Percentiles rank a stretch among this genome's conserved stretches.
Conservation (phyloP, 23 tunicate species). For the Halocynthia aurantium region DNA sequence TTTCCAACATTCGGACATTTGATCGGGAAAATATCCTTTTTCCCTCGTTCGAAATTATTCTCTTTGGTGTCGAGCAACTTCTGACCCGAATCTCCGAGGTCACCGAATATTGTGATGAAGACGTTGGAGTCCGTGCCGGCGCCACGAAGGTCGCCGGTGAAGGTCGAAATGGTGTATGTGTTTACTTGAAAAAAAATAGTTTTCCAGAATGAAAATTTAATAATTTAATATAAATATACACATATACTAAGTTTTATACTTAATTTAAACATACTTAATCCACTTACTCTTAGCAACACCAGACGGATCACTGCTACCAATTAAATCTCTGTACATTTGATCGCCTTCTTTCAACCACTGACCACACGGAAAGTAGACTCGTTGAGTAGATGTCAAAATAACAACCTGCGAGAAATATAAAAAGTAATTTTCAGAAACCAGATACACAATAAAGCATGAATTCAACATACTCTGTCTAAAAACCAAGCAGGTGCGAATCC, state of each 20-base stretch:
- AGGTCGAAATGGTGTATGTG: conserved; percentile 55
- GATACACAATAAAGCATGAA: not conserved
- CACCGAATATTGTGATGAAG: conserved; percentile 75
- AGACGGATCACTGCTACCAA: conserved; percentile 74
- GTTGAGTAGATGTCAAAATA: conserved; percentile 50
- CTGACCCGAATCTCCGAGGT: conserved; percentile 87
- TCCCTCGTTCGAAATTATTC: conserved; percentile 81
- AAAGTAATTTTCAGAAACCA: not conserved
- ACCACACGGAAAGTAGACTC: conserved; percentile 90
- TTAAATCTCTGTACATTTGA: conserved; percentile 77
- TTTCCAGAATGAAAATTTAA: not conserved
- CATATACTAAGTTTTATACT: not conserved
- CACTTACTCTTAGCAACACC: conserved; percentile 56
- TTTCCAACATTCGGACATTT: conserved; percentile 83
- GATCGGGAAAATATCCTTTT: conserved; percentile 64
- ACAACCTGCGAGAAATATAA: conserved; percentile 19
- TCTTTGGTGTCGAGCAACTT: conserved; percentile 57
- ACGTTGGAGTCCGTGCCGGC: conserved; percentile 95
- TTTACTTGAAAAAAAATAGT: conserved; percentile 31
- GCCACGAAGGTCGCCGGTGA: conserved; percentile 86
- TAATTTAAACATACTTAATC: not conserved
- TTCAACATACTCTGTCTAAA: conserved; percentile 63
- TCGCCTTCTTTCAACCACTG: conserved; percentile 92
- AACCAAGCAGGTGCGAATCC: conserved; percentile 92
- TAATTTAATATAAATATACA: not conserved